Evolutionary conservation across 2,113 vertebrate genomes (phyloP), one percentile per base, ranked within the genome.

Genomic region (Bos indicus): DNA sequence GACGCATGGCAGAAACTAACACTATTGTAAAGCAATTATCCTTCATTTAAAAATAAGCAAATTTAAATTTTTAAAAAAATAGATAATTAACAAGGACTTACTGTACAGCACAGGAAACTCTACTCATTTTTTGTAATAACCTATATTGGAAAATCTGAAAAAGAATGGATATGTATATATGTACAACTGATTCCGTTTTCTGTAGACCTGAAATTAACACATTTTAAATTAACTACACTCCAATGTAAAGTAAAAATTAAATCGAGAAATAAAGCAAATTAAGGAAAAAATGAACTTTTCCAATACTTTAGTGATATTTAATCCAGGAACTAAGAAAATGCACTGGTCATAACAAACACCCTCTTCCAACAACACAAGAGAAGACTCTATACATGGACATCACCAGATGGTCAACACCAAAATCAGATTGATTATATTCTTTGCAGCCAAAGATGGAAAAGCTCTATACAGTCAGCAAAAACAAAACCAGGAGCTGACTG

Each of bases 11-110:
- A 9, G 8, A 40, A 21, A 40, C n/a, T 40, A 40, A 40, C 67
- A 6, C 3, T 25, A 74, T 25, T 23, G 67, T 74, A 74, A 36
- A 74, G 67, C 36, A 74, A 23, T 6, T 40, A 74, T 25, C 67
- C 36, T 74, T 19, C 36, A 74, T 12, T 74, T 40, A 74, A 74
- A 74, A 40, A 25, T 13, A 40, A 74, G 36, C 25, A 40, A 25
- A 74, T 40, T 74, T 40, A 40, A 40, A 6, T 25, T 25, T 43
- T 21, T 0, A 0, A 25, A n/a, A n/a, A 40, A 40, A 12, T 6
- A 23, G 67, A 74, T 40, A 40, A 74, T 74, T 36, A 74, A 40
- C 36, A 40, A 12, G 36, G 67, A 25, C 67, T 40, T 40, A 25
- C 19, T 25, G 36, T 40, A 40, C 40, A 40, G 19, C 67, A 71